These are phyloP conservation scores for Clarias magur DNA, from an alignment of 2,113 vertebrate genomes.

Conservation along the genomic window DNA sequence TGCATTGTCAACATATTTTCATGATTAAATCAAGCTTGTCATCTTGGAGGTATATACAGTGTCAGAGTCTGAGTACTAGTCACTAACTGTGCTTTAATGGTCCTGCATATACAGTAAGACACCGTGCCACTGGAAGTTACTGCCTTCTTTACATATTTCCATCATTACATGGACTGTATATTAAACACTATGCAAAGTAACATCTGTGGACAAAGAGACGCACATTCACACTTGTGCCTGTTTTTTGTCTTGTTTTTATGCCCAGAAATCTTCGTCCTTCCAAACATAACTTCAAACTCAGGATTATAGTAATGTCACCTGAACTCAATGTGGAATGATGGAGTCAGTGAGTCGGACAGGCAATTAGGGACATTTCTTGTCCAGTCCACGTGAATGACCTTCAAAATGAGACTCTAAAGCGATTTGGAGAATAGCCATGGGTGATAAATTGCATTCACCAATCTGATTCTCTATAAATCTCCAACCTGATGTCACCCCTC, in stretches of 20 bases:
- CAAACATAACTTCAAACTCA: neutral
- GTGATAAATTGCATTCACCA: slow-evolving; percentile 2
- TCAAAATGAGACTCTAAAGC: neutral
- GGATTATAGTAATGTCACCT: neutral
- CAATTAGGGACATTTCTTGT: slow-evolving; percentile 9
- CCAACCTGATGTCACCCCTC: neutral
- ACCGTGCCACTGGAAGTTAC: too few relatives aligned
- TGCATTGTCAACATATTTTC: too few relatives aligned
- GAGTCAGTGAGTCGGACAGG: neutral
- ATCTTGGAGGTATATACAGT: too few relatives aligned
- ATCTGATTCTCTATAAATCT: neutral
- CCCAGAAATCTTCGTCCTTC: neutral
- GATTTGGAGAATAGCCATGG: slow-evolving; percentile 9
- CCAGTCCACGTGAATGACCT: neutral
- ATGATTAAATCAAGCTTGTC: too few relatives aligned
- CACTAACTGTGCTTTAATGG: too few relatives aligned
- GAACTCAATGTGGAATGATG: neutral
- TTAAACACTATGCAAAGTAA: too few relatives aligned
- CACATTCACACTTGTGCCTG: too few relatives aligned
- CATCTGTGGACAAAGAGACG: too few relatives aligned
- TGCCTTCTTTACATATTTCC: too few relatives aligned
- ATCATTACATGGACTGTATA: too few relatives aligned
- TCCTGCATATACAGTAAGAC: too few relatives aligned
- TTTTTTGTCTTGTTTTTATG: neutral
- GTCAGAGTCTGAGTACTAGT: too few relatives aligned